Evolutionary conservation across 2,113 vertebrate genomes (phyloP), one percentile per base, ranked within the genome.

Genomic region (Rhinogobius similis): DNA sequence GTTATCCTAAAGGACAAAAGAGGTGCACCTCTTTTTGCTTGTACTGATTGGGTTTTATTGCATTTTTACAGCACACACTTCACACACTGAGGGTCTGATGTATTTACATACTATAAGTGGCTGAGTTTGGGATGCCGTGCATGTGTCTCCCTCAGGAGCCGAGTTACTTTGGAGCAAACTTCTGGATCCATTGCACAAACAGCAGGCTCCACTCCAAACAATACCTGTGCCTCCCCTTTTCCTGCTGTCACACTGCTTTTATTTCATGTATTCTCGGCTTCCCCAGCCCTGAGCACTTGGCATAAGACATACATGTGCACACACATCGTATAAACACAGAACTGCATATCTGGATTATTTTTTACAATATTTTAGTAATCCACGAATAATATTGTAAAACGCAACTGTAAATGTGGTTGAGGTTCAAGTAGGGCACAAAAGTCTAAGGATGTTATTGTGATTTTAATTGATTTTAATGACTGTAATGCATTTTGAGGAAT

Each of bases 191-290:
- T 72, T 75, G 73, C 82, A 73, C 79, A 75, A 77, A 79, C 78
- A 79, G 67, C 44, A 52, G 77, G 67, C 82, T 82, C 56, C 1
- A 80, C 82, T 86, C 81, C 77, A 79, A 88, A 85, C 85, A 87
- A 86, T 63, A 86, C 79, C 84, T 73, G 82, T 66, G 86, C 76
- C 69, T 59, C 70, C 61, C 55, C 82, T 79, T 75, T 82, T 84
- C 72, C 72, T 50, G 63, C 86, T 87, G 88, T 87, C 84, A 82
- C 72, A 46, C 69, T 65, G 72, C 81, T 84, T 87, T 86, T 75
- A 81, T 81, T 77, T 74, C 13, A 68, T 73, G n/a, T 87, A 87
- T 87, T 84, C 79, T 85, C 72, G 79, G 85, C 86, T 89, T 79
- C 62, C 81, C 74, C 81, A 84, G 83, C 86, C 83, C 65, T 53